Base-by-base conservation (phyloP, 2,888 invertebrate genomes). In the Drosophila diplacantha region DNA sequence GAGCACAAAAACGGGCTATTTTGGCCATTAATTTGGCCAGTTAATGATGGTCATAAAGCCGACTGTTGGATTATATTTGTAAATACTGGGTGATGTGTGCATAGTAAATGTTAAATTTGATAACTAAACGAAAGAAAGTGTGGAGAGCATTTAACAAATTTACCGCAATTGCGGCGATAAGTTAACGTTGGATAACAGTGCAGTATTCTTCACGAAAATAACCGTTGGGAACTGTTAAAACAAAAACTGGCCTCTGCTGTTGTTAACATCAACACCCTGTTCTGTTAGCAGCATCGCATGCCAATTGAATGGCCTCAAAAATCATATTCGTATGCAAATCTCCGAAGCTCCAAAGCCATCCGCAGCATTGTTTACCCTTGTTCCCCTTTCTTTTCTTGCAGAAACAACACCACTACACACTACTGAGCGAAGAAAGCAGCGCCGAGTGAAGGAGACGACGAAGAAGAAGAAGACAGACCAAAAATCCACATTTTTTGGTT, bases 331-430 rank as follows among this genome's bases (percentile, higher is more conserved):
- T 69, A 66, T 66, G 66, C 66, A 66, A 66, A 61, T 61, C 61
- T 37, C 11, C 8, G 38, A 47, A 53, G 61, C 47, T 49, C 31
- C 44, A 50, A 63, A 61, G 61, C 52, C 53, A 64, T 39, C 41
- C 63, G 41, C 39, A 73, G 76, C 80, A 81, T 83, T 78, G 83
- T 79, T 79, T 79, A 79, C 78, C 82, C 80, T 75, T 81, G 82
- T 79, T 66, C 78, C 79, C 78, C 83, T 79, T 79, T 79, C 76
- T 83, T 72, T 79, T 79, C 74, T 81, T 81, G 67, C 83, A 81
- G 52, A 75, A 47, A 46, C 50, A 59, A 49, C 66, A 75, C 62
- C 69, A 61, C 61, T 3, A 61, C 67, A 75, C 69, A 69, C 63
- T 5, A 20, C 44, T 46, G 44, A 61, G 56, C 64, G 69, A 83